Conservation (phyloP, 2,113 vertebrate species). For the Helogale parvula region DNA sequence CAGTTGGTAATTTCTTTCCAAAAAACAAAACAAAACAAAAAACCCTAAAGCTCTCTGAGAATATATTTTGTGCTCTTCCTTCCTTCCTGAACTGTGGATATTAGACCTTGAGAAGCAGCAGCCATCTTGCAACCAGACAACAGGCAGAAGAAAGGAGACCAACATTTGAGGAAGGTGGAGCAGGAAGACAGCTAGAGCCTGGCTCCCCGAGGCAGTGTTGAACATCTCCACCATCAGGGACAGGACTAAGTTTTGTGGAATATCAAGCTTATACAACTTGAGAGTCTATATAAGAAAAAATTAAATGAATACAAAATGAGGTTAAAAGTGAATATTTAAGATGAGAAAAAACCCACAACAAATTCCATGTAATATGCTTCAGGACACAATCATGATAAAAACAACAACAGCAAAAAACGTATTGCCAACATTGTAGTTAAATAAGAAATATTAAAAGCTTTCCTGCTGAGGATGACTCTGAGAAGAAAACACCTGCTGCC, state of each 20-base stretch:
- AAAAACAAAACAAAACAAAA: background rate
- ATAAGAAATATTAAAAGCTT: no score
- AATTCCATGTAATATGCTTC: no score
- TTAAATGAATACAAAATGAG: background rate
- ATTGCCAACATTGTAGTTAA: background rate
- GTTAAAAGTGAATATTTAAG: background rate
- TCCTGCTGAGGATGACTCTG: no score
- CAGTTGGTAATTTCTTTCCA: background rate
- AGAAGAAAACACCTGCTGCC: no score
- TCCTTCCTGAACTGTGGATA: background rate
- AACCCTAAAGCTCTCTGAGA: background rate
- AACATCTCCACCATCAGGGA: background rate
- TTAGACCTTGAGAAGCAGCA: background rate
- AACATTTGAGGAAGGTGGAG: fast-evolving
- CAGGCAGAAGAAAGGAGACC: background rate
- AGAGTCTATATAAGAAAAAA: background rate
- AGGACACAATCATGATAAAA: no score
- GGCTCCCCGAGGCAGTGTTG: background rate
- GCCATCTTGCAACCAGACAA: background rate
- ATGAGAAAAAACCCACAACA: background rate
- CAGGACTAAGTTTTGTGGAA: no score
- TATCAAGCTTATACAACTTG: background rate
- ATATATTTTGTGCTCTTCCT: background rate
- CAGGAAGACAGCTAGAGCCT: background rate
- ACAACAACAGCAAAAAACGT: background rate